A percentile compares a stretch with the other conserved stretches of the same genome.
These are phyloP conservation scores for Drosophila truncata DNA, from an alignment of 1,140 invertebrate species.

Conservation along the genomic window DNA sequence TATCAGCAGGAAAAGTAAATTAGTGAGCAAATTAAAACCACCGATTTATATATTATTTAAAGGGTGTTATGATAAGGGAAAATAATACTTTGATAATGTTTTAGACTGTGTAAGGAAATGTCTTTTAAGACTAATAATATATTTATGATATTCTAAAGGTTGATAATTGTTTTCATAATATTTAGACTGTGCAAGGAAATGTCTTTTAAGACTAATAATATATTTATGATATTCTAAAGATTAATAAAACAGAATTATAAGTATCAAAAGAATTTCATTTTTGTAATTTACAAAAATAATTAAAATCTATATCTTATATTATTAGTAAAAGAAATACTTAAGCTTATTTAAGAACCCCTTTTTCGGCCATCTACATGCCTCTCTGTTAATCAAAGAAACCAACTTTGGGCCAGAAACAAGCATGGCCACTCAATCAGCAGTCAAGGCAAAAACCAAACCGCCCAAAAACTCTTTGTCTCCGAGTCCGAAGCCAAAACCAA, in stretches of 20 bases:
- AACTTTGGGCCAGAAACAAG: slow-evolving; percentile 36
- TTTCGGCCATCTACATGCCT: not conserved
- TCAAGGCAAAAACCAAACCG: slow-evolving; percentile 38
- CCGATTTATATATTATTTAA: not conserved
- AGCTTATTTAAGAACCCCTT: not conserved
- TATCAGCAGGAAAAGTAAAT: slow-evolving; percentile 9
- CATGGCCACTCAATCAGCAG: slow-evolving; percentile 71
- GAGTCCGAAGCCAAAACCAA: slow-evolving; percentile 50
- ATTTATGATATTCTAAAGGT: no score
- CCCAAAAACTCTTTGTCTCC: slow-evolving; percentile 69
- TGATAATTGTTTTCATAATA: no score
- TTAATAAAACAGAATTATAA: not conserved
- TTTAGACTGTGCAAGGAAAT: no score
- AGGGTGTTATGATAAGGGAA: slow-evolving; percentile 7
- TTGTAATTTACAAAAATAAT: no score
- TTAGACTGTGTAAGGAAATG: no score
- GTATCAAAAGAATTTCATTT: not conserved
- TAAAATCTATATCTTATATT: no score
- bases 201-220: no score
- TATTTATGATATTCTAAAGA: not conserved
- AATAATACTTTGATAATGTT: not conserved
- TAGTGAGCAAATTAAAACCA: not conserved
- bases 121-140: no score
- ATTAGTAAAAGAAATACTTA: not conserved
- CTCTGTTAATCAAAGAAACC: slow-evolving; percentile 4